Conservation (phyloP, 2,888 invertebrate species). For the Xylota sylvarum region DNA sequence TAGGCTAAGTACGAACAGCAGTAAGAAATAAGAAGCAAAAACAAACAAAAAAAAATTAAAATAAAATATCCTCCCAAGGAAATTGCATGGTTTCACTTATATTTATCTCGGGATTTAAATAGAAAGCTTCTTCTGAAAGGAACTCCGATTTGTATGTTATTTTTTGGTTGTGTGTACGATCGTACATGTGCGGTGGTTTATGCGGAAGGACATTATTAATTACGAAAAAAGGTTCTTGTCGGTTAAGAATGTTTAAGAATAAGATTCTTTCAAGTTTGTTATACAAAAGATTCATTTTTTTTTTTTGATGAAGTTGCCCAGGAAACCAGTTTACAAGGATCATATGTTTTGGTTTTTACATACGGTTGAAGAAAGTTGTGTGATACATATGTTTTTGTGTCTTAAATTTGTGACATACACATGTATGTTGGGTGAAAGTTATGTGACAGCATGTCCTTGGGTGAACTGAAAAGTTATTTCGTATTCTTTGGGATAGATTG, state of each 20-base stretch:
- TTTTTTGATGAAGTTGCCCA: constrained; percentile 6
- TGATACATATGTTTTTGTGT: background rate
- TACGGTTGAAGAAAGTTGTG: background rate
- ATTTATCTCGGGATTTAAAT: background rate
- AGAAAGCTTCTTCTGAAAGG: constrained; percentile 4
- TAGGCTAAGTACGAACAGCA: constrained; percentile 23
- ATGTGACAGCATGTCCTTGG: background rate
- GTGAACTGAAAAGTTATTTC: background rate
- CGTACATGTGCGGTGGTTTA: constrained; percentile 9
- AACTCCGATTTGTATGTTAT: constrained; percentile 24
- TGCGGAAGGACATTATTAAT: constrained; percentile 57
- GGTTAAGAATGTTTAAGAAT: constrained; percentile 19
- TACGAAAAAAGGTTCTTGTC: constrained; percentile 50
- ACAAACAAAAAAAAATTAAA: background rate
- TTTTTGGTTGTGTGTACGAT: constrained; percentile 7
- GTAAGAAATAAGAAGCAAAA: background rate
- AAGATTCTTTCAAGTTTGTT: constrained; percentile 6
- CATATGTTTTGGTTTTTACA: background rate
- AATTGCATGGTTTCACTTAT: constrained; percentile 34
- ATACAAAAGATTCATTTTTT: background rate
- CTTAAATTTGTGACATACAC: background rate
- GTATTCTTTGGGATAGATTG: background rate
- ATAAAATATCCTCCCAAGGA: constrained; percentile 18
- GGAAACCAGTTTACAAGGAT: constrained; percentile 5
- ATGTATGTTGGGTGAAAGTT: background rate